Base-by-base conservation (phyloP, 2,797 vertebrate genomes). In the Platalea minor region DNA sequence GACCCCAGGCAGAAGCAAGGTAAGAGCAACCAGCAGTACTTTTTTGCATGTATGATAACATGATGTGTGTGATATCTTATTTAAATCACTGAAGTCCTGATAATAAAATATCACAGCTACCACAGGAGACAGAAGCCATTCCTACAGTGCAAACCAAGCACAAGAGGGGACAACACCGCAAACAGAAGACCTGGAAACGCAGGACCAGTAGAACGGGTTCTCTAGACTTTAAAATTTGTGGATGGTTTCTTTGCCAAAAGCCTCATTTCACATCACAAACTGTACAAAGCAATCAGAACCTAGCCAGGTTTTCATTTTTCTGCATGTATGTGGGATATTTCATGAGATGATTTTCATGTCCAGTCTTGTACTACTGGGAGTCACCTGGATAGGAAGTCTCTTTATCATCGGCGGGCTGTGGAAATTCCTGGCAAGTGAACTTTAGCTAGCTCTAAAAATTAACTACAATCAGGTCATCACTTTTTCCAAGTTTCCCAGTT, bases 31-130 rank as follows among this genome's bases (percentile, higher is more conserved):
- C 16, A 57, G 25, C 0, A 0, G 21, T 16, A 28, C 8, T 7
- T 41, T 70, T 72, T 43, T 75, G 5, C 5, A 4, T 1, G 0
- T 0, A 3, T 4, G 11, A 10, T 17, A 59, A 57, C 1, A 4
- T 4, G 13, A 43, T 2, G 6, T 0, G 1, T 1, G 11, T 8
- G 8, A 11, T 28, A 24, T n/a, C 59, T 75, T 61, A 59, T 56
- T 77, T 56, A 82, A 70, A 63, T 60, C n/a, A 20, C 7, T 25
- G 11, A 70, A 88, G 26, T 17, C 7, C 56, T 25, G 16, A 29
- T 26, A 57, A 60, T 50, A 73, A 89, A 68, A 29, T 9, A 48
- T 65, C n/a, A 13, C 35, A 75, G 20, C 26, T 37, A 59, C 29
- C 37, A 7, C 18, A 64, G 29, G 85, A 56, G 50, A 33, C 2